A percentile compares a stretch with the other conserved stretches of the same genome.
These are phyloP conservation scores for Phenacoccus solenopsis DNA, from an alignment of 1,140 invertebrate species.

Conservation along the genomic window DNA sequence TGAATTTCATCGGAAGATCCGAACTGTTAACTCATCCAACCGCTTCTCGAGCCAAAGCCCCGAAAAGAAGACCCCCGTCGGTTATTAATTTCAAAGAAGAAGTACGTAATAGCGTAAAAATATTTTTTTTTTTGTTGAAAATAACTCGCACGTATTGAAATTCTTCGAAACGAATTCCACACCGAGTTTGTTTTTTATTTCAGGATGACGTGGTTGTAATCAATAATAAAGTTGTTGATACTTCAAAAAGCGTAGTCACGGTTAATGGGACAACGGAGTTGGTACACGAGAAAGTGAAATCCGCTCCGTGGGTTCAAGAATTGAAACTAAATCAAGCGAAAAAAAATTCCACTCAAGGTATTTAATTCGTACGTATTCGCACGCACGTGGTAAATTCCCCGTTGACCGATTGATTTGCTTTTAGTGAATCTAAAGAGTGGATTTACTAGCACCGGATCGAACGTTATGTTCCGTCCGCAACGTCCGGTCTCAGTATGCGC, in stretches of 20 bases:
- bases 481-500: conserved; percentile 20
- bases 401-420: background rate
- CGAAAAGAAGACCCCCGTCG: conserved; percentile 48
- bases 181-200: too few species aligned
- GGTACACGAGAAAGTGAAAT: conserved; percentile 19
- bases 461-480: conserved; percentile 15
- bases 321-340: conserved; percentile 31
- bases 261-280: conserved; percentile 25
- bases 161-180: too few species aligned
- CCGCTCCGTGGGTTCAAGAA: conserved; percentile 30
- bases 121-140: background rate
- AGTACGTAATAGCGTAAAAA: conserved; percentile 11
- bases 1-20: conserved; percentile 44
- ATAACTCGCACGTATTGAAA: too few species aligned
- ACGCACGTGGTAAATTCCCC: background rate
- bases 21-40: conserved; percentile 48
- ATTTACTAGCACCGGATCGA: background rate
- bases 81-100: conserved; percentile 24
- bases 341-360: conserved; percentile 26
- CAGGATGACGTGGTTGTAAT: background rate
- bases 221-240: background rate
- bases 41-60: conserved; percentile 47
- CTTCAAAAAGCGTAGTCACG: background rate
- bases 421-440: background rate
- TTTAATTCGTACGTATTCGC: background rate